Base-by-base conservation (phyloP, 2,888 invertebrate species). In the Rotaria macrura region DNA sequence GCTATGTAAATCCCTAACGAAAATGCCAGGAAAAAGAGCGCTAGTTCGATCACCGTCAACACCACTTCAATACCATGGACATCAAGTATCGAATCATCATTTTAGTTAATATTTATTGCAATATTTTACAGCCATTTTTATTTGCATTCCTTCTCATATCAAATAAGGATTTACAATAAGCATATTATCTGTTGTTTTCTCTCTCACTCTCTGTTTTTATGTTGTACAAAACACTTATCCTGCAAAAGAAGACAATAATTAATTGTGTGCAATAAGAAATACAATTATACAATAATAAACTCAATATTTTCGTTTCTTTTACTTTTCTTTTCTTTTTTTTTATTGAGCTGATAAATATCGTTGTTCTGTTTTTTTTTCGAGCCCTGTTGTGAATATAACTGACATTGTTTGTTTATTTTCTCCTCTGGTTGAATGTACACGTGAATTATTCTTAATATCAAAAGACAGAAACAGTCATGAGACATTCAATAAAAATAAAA, bases 41-140 rank as follows among this genome's bases (percentile, higher is more conserved):
- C 93, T 99, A 88, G 96, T 96, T 85, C 94, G 99, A 88, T 97
- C 96, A 90, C 99, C 99, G 88, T 98, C 97, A 87, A 97, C 98
- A 93, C 98, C 98, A 52, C 94, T 97, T 88, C 96, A 97, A 91
- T 93, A 97, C 40, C 83, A 85, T 49, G 83, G 83, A 49, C 83
- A 83, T 83, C 83, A 83, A 84, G 25, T 25, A 84, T 57, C 29
- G 65, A 84, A 57, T 55, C 34, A 17, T 10, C 2, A 47, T 47
- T 55, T 84, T 65, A 65, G 29, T 1, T 65, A 34, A 65, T 29
- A n/a, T 7, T 14, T 47, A 65, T 65, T 14, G 29, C 34, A 17
- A 65, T 34, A 14, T 65, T 2, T 65, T 65, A 17, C 10, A 34
- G 14, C 17, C 34, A 65, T 65, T 34, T 54, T 55, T n/a, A 55